phyloP scores from a whole-genome alignment of 2,797 vertebrate species.

The Cephalopachus bancanus region DNA sequence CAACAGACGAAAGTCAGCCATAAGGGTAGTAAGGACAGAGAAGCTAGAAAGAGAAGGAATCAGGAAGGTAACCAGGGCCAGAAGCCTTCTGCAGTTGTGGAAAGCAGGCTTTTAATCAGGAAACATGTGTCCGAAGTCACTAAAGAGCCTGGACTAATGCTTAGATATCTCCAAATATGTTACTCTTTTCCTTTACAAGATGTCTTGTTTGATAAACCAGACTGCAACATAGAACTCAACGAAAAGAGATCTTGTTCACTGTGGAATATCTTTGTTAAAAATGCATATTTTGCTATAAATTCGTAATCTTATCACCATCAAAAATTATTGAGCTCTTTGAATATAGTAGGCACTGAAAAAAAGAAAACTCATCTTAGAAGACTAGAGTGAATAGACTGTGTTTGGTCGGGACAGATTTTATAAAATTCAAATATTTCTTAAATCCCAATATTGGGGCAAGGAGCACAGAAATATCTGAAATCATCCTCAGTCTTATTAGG shows the following conservation, averaged over 20 bases:
- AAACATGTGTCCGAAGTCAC: background rate
- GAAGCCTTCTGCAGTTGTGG: background rate
- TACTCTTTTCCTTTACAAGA: background rate
- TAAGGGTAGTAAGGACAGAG: background rate
- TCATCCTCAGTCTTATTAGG: background rate
- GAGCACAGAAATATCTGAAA: background rate
- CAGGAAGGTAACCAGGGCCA: background rate
- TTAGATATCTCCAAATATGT: background rate
- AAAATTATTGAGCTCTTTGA: background rate
- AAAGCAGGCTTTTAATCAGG: background rate
- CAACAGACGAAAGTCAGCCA: background rate
- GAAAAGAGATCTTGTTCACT: background rate
- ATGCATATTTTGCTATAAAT: background rate
- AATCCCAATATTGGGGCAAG: background rate
- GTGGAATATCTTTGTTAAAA: background rate
- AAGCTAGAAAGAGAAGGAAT: background rate
- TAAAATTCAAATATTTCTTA: slow-evolving; percentile 6
- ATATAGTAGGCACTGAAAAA: background rate
- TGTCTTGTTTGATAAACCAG: background rate
- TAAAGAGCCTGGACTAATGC: background rate
- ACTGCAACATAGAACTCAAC: background rate
- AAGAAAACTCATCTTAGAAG: background rate
- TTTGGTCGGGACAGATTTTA: background rate
- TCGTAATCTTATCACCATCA: background rate
- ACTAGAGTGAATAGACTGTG: background rate